These are phyloP conservation scores for Stigmatopora nigra DNA, from an alignment of 2,113 vertebrate species.

Conservation along the genomic window DNA sequence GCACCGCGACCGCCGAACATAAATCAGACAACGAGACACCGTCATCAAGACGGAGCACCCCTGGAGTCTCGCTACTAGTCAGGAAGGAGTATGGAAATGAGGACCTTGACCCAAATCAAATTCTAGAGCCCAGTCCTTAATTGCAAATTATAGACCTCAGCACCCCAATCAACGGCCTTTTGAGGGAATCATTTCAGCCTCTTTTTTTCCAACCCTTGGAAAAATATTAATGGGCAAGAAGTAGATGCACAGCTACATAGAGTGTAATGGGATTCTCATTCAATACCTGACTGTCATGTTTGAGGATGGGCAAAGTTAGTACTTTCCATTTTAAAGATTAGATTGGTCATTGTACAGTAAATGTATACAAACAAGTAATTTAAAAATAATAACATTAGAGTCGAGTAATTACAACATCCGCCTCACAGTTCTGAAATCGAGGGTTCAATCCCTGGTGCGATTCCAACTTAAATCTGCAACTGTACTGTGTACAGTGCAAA, in stretches of 20 bases:
- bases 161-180: conserved; percentile 75
- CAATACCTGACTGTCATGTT: conserved; percentile 25
- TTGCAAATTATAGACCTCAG: conserved; percentile 77
- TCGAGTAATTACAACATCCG: too few relatives aligned
- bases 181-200: conserved; percentile 69
- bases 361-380: too few relatives aligned
- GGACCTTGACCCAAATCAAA: conserved; percentile 76
- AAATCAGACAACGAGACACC: conserved; percentile 66
- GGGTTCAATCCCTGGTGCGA: too few relatives aligned
- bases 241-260: conserved; percentile 43
- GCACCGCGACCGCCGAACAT: conserved; percentile 50
- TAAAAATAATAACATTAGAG: too few relatives aligned
- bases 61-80: conserved; percentile 55
- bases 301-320: conserved; percentile 35
- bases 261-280: conserved; percentile 26
- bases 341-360: conserved; percentile 11
- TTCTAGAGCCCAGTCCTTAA: conserved; percentile 70
- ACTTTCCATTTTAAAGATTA: neutral
- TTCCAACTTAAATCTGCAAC: conserved; percentile 42
- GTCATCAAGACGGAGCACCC: conserved; percentile 55
- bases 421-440: too few relatives aligned
- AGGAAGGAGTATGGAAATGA: conserved; percentile 70
- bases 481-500: conserved; percentile 16
- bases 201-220: conserved; percentile 60
- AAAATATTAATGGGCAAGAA: conserved; percentile 62